Evolutionary conservation across 2,113 vertebrate genomes (phyloP).

Genomic region (Phrynocephalus versicolor): DNA sequence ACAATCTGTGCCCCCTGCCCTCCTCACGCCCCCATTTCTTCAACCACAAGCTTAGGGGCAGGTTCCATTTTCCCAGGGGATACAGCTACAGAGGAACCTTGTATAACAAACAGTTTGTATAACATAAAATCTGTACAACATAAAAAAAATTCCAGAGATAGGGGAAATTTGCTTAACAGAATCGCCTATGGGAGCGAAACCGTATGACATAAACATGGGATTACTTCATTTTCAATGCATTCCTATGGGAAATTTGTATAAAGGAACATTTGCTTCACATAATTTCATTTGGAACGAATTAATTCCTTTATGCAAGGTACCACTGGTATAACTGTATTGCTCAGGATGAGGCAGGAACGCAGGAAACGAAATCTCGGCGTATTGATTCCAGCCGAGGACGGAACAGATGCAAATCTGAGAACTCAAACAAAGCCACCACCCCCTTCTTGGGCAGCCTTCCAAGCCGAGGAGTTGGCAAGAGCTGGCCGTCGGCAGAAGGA

Average conservation of each 20-base stretch:
- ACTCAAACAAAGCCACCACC: neutral
- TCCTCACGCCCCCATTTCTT: neutral
- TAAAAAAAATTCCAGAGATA: no score
- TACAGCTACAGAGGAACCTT: no score
- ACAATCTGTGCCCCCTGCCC: neutral
- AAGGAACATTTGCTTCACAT: no score
- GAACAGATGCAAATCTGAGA: conserved; percentile 7
- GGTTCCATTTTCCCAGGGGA: neutral
- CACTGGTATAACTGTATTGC: neutral
- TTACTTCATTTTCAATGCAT: no score
- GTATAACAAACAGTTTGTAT: no score
- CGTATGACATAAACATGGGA: no score
- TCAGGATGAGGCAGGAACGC: neutral
- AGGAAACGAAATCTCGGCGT: neutral
- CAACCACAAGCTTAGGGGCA: neutral
- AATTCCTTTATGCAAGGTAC: no score
- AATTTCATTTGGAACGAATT: no score
- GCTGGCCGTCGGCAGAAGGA: neutral
- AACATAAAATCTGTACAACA: no score
- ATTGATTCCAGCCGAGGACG: neutral
- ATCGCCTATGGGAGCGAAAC: no score
- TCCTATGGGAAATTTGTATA: no score
- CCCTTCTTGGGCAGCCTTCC: neutral
- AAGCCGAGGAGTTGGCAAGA: neutral
- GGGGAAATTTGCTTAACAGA: no score